Evolutionary conservation across 2,888 invertebrate species (phyloP), one percentile per base, ranked within the genome.

Genomic region (Agonopterix subpropinquella): DNA sequence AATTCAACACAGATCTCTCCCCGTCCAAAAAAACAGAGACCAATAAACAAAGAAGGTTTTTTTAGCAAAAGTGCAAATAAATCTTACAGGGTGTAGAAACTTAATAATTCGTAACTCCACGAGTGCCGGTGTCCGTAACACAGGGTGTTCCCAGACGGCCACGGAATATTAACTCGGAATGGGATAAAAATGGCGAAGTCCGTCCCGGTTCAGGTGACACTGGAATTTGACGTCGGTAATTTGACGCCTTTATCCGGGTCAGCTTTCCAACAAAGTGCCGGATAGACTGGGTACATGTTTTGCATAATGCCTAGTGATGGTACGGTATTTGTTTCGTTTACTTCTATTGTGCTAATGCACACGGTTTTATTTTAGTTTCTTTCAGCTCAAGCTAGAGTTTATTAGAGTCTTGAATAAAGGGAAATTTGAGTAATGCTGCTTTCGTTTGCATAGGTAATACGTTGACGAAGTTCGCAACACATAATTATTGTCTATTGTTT

Each of bases 171-270:
- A 83, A 83, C 80, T 79, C 67, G 62, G 69, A 78, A 77, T 76
- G 74, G 77, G 77, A 81, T 82, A 83, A 83, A 83, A 83, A 81
- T 81, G 78, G 79, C 77, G 70, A 60, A 70, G 65, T 64, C 66
- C 65, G 64, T 62, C 70, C 71, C 65, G 68, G 77, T 77, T 81
- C 82, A 82, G 82, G 82, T 83, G 80, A 80, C 79, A 66, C 66
- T 63, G 69, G 78, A 80, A 78, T 80, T 79, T 80, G 79, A 82
- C 81, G 78, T 72, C 71, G 73, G 80, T 80, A 80, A 82, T 82
- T 80, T 80, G 81, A 81, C 73, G 79, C 78, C 73, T 80, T 80
- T 82, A 82, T 82, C 78, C 78, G 77, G 80, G 76, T 77, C 77
- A 74, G 69, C 71, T 72, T 76, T 65, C 65, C 66, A 62, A 73